Base-by-base conservation (phyloP, 2,888 invertebrate species). In the Folsomia candida region DNA sequence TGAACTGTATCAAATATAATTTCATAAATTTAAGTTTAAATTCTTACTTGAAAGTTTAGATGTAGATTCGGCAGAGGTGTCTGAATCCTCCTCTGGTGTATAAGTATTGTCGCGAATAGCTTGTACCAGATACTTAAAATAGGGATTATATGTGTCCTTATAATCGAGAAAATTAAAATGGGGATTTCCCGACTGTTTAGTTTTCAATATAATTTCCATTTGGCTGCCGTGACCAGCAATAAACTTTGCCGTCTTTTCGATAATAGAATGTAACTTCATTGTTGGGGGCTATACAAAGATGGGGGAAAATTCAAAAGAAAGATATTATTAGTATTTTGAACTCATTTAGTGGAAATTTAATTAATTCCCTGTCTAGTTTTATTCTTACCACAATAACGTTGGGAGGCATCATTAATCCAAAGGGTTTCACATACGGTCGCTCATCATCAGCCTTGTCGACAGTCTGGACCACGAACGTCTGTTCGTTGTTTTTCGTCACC, bases 171-270 rank as follows among this genome's bases (percentile, higher is more conserved):
- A 99, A 77, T 91, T 88, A 85, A 99, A 99, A 85, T 96, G 93
- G 0, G 90, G 87, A 85, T 97, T 98, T 82, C 91, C 90, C 0
- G 92, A 88, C 84, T 99, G 99, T 84, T 98, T 99, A 2, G 97
- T 94, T 84, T 98, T 98, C 78, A 99, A 90, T 14, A 99, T 87
- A 79, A 99, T 97, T 85, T 99, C 99, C 97, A 99, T 97, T 85
- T 99, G 99, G 6, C 90, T 88, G 0, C 98, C 98, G 63, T 89
- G 87, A 79, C 90, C 90, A 1, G 80, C 81, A 79, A 94, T 92
- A 84, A 94, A 94, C 79, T 89, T 86, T 0, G 94, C 93, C 0
- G 94, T 99, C 84, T 95, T 96, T 82, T 97, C 96, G 81, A 99
- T 96, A 74, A 98, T 92, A 18, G 93, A 91, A 83, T 95, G 93